phyloP scores from a whole-genome alignment of 1,140 invertebrate species.

The Homarus americanus region DNA sequence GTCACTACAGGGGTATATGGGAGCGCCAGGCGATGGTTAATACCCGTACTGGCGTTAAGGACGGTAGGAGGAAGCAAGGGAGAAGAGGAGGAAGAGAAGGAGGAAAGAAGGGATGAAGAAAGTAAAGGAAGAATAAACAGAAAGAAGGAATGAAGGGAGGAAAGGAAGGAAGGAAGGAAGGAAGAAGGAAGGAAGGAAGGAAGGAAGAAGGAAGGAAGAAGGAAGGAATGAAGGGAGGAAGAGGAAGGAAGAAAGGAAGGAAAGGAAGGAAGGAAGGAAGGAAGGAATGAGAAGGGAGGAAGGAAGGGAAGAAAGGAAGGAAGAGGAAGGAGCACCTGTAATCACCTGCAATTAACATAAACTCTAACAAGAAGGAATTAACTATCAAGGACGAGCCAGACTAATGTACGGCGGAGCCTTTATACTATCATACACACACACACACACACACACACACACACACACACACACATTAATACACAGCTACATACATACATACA shows the following conservation, averaged over 20 bases:
- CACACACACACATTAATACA: background rate
- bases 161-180: background rate
- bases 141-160: too few relatives aligned
- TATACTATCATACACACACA: background rate
- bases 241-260: background rate
- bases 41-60: too few relatives aligned
- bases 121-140: too few relatives aligned
- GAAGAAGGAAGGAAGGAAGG: background rate
- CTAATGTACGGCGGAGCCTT: too few relatives aligned
- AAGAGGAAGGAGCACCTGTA: too few relatives aligned
- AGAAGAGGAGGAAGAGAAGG: background rate
- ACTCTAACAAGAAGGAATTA: too few relatives aligned
- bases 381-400: too few relatives aligned
- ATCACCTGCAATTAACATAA: too few relatives aligned
- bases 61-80: background rate
- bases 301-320: background rate
- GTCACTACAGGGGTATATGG: too few relatives aligned
- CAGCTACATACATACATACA: background rate
- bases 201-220: background rate
- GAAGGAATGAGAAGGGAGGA: background rate
- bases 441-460: constrained; percentile 5
- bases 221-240: background rate
- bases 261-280: background rate
- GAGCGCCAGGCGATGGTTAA: background rate
- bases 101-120: too few relatives aligned